phyloP scores from a whole-genome alignment of 2,888 invertebrate genomes.

The Macropis europaea region DNA sequence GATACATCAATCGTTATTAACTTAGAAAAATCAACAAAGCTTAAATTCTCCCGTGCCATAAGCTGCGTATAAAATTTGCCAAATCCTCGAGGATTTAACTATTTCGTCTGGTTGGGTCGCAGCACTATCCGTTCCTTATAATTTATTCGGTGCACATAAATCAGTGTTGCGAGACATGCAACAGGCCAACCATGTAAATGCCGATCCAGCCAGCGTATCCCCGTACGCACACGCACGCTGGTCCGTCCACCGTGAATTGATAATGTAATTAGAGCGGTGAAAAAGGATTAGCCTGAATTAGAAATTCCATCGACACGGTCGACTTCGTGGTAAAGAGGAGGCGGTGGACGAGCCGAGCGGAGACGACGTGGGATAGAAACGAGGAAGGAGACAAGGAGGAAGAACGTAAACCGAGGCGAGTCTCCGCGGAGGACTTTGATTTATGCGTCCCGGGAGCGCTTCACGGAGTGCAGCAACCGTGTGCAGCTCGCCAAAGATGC shows the following conservation, averaged over 20 bases:
- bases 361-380: slow-evolving; percentile 3
- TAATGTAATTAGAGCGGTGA: slow-evolving; percentile 73
- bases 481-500: slow-evolving; percentile 64
- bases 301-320: slow-evolving; percentile 67
- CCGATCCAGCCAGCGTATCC: slow-evolving; percentile 46
- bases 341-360: background rate
- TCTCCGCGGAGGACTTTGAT: slow-evolving; percentile 74
- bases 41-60: too few relatives aligned
- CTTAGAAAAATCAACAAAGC: too few relatives aligned
- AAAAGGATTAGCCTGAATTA: slow-evolving; percentile 75
- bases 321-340: background rate
- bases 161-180: slow-evolving; percentile 60
- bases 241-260: slow-evolving; percentile 67
- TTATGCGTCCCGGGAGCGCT: slow-evolving; percentile 75
- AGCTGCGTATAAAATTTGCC: too few relatives aligned
- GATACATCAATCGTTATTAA: too few relatives aligned
- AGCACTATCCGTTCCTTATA: slow-evolving; percentile 63
- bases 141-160: slow-evolving; percentile 63
- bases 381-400: background rate
- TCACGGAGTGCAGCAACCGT: slow-evolving; percentile 63
- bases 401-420: slow-evolving; percentile 59
- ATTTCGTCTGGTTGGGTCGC: slow-evolving; percentile 25
- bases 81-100: too few relatives aligned
- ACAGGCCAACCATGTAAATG: slow-evolving; percentile 65
- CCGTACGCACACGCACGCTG: slow-evolving; percentile 19